Evolutionary conservation across 2,797 vertebrate species (phyloP), one percentile per base, ranked within the genome.

Genomic region (Antennarius maculatus): DNA sequence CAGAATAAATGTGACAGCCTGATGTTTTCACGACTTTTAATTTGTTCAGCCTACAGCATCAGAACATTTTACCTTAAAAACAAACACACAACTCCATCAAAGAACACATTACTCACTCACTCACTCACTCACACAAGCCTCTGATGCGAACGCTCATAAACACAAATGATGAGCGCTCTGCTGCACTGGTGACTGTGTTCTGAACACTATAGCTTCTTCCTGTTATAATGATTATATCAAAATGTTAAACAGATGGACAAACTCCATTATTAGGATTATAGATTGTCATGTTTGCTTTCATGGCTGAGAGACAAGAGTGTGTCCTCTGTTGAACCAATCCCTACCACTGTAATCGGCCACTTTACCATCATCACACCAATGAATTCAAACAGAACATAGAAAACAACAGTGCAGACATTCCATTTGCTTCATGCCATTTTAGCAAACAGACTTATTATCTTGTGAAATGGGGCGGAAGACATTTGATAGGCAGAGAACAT

Each of bases 381-480:
- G 31, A 61, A 71, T 60, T 74, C 17, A 54, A 63, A 49, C 29
- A 46, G 47, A 66, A 57, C 7, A 54, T 65, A 47, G 23, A 70
- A 79, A 82, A 66, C 18, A 66, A 55, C 18, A 66, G 63, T 56
- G 39, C 43, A 68, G 73, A 80, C 76, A 73, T 48, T 54, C 71
- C 69, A 71, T 85, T 77, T 69, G 71, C 68, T 79, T 69, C 14
- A 53, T 82, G 67, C 71, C 74, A 70, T 82, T 81, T 71, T 51
- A 57, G 49, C 77, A 48, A 61, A 46, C 72, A 71, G 77, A 50
- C 78, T 84, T 79, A 84, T 90, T 87, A 81, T 86, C 68, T 55
- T 68, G 78, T 84, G 77, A 88, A 85, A 86, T 84, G 79, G 76
- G 87, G 86, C 78, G 75, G 83, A 88, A 79, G 77, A 77, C 61